Evolutionary conservation across 2,797 vertebrate species (phyloP).

Genomic region (Chelmon rostratus): DNA sequence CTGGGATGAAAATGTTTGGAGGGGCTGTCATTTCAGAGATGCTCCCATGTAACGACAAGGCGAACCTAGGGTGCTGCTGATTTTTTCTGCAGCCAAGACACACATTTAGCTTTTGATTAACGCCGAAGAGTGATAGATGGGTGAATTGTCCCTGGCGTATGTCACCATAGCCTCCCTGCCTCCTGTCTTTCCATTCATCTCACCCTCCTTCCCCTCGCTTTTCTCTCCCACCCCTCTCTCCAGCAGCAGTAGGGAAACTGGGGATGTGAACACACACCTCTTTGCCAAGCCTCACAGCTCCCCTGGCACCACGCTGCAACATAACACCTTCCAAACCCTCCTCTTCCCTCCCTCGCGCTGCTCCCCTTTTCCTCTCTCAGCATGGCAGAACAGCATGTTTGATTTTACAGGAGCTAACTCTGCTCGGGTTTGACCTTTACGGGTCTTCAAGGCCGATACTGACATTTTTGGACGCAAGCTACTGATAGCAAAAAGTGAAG

Average conservation of each 20-base stretch:
- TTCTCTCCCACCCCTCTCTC: constrained; percentile 56
- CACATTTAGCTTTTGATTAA: constrained; percentile 63
- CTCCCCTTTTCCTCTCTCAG: constrained; percentile 69
- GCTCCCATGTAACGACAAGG: constrained; percentile 8
- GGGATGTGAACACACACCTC: constrained; percentile 74
- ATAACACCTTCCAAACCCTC: constrained; percentile 81
- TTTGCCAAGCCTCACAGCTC: constrained; percentile 83
- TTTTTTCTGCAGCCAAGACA: constrained; percentile 30
- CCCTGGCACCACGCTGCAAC: constrained; percentile 81
- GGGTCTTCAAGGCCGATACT: constrained; percentile 67
- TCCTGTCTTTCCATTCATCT: constrained; percentile 72
- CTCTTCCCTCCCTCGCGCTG: constrained; percentile 54
- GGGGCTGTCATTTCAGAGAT: constrained; percentile 53
- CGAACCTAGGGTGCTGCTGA: constrained; percentile 28
- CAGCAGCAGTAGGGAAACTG: constrained; percentile 60
- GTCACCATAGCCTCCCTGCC: constrained; percentile 59
- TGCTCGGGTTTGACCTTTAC: constrained; percentile 72
- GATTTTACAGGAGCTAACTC: constrained; percentile 71
- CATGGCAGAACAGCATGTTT: constrained; percentile 73
- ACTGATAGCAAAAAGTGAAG: constrained; percentile 45
- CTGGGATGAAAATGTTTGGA: constrained; percentile 66
- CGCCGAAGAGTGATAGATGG: constrained; percentile 59
- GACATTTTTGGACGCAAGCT: constrained; percentile 67
- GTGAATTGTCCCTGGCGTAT: constrained; percentile 65
- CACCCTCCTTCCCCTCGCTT: constrained; percentile 39